Evolutionary conservation across 2,888 invertebrate genomes (phyloP), one percentile per base, ranked within the genome.

Genomic region (Isoperla grammatica): DNA sequence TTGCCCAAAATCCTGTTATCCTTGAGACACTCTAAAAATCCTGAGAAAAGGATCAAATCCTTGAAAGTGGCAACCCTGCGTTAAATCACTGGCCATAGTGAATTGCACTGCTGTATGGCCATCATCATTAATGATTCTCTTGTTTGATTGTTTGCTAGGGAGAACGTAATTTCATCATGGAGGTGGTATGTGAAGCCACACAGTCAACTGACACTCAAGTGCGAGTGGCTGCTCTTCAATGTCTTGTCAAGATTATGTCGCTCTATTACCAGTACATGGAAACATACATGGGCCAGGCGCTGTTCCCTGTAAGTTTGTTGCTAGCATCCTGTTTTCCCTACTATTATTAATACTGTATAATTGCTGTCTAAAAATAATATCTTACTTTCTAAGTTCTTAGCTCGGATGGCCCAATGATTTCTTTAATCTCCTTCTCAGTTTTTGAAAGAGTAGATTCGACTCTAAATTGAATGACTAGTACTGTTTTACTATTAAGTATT

Each of bases 261-360:
- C 81, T 99, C 2, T 99, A 99, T 75, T 99, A 99, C 74, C 93
- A 95, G 75, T 91, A 92, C 73, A 99, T 99, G 99, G 97, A 99
- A 74, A 89, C 92, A 12, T 99, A 99, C 72, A 99, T 99, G 99
- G 94, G 89, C 0, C 92, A 90, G 71, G 99, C 98, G 12, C 78
- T 99, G 15, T 99, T 99, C 75, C 95, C 98, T 23, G 84, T 85
- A 74, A 76, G 79, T 77, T 48, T n/a, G n/a, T n/a, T n/a, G n/a
- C n/a, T n/a, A 22, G n/a, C 19, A 61, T 59, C 11, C 11, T n/a
- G 11, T 19, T 50, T 20, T 53, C 11, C 2, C 37, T n/a, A n/a
- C n/a, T n/a, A n/a, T n/a, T n/a, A n/a, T n/a, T n/a, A n/a, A n/a
- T n/a, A n/a, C n/a, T n/a, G n/a, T n/a, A n/a, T n/a, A n/a, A n/a